A percentile compares a stretch with the other conserved stretches of the same genome.
phyloP scores from a whole-genome alignment of 2,797 vertebrate species.

The Selene dorsalis region DNA sequence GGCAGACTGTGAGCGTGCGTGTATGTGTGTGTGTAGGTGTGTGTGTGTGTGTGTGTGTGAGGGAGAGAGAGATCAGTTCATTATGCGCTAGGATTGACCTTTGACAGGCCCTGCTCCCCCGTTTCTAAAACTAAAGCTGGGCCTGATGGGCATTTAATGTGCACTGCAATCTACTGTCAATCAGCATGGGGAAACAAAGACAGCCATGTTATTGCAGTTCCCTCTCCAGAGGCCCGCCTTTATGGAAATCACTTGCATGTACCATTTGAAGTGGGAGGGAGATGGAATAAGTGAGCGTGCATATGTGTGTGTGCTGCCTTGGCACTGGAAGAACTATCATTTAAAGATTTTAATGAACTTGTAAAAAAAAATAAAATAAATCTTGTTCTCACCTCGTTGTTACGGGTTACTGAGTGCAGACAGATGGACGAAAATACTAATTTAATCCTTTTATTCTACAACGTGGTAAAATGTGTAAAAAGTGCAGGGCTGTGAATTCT shows the following conservation, averaged over 20 bases:
- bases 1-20: not conserved
- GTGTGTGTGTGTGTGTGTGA: too few relatives aligned
- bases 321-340: conserved; percentile 5
- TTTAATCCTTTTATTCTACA: not conserved
- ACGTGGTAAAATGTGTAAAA: not conserved
- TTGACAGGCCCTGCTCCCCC: conserved; percentile 72
- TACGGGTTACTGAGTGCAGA: not conserved
- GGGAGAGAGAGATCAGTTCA: conserved; percentile 71
- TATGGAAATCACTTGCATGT: conserved; percentile 79
- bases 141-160: conserved; percentile 85
- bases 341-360: not conserved
- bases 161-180: conserved; percentile 81
- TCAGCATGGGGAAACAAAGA: conserved; percentile 82
- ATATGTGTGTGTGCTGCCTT: not conserved
- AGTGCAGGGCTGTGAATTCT: not conserved
- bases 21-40: too few relatives aligned
- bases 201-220: conserved; percentile 77
- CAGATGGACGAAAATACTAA: not conserved
- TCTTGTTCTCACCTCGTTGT: not conserved
- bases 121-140: conserved; percentile 78
- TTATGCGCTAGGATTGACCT: conserved; percentile 79
- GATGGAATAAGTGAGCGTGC: conserved; percentile 14
- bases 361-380: not conserved
- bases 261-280: conserved; percentile 53
- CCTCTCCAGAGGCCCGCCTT: conserved; percentile 75